Evolutionary conservation across 2,797 vertebrate species (phyloP), one percentile per base, ranked within the genome.

Genomic region (Dendrocincla tyrannina): DNA sequence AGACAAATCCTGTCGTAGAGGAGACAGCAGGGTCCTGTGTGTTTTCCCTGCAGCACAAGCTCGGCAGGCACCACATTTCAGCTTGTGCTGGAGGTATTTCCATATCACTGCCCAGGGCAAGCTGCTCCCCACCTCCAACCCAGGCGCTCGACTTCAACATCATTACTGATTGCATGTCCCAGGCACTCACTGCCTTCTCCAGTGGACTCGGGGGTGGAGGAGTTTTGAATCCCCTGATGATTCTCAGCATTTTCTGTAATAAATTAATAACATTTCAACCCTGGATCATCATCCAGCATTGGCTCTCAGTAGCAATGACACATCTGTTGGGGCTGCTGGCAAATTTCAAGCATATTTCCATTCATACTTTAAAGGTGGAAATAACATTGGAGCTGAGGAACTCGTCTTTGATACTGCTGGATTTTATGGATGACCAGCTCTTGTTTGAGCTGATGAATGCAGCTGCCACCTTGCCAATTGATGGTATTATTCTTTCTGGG

Each of bases 381-480:
- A 85, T 84, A 84, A 63, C 9, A 46, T 2, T 82, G 85, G 67
- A 72, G 32, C 52, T 86, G 91, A 88, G 82, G 67, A 58, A 33
- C 27, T 83, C 52, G 52, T 88, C 73, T 81, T 81, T 86, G 85
- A 81, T 90, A 63, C 30, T 68, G 62, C 25, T 1, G 47, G 83
- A 79, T 94, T 90, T 90, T 93, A 79, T 59, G 80, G 95, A 91
- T 94, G 80, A 81, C 89, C 85, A 88, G 83, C 77, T 86, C 89
- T 90, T 77, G 74, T 94, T 93, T 50, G 88, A 82, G 79, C 79
- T 76, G 92, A 92, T 86, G 92, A 92, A 91, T 93, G 94, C 85
- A 53, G 37, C 73, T 94, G 76, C 73, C 47, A 92, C 73, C 25
- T 86, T 91, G 91, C 73, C 92, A 93, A 17, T 73, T 93, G 79